Evolutionary conservation across 2,113 vertebrate genomes (phyloP).

Genomic region (Andinoacara biseriatus): DNA sequence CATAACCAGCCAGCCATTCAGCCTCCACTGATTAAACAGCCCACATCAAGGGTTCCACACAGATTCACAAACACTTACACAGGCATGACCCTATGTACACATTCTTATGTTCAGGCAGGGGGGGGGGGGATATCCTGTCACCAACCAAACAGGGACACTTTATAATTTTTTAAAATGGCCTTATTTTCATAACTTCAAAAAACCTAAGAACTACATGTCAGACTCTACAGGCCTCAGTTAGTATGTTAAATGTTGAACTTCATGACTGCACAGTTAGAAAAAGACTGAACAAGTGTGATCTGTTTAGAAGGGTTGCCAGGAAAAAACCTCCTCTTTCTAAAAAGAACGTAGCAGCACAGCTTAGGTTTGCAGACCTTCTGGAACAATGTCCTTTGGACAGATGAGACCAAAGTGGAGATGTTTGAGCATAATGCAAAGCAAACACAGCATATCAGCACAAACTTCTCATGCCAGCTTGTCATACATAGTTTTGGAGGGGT

Average conservation of each 20-base stretch:
- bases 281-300: too few relatives aligned
- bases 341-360: too few relatives aligned
- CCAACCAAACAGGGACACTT: background rate
- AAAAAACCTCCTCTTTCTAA: too few relatives aligned
- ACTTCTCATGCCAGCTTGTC: background rate
- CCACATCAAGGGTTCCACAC: slow-evolving; percentile 59
- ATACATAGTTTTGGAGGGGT: background rate
- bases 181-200: rapidly evolving
- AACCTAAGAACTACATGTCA: too few relatives aligned
- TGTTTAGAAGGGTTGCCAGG: too few relatives aligned
- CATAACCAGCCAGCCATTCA: slow-evolving; percentile 80
- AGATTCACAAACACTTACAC: slow-evolving; percentile 22
- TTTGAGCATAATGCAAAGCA: background rate
- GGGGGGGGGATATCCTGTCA: background rate
- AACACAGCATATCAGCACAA: background rate
- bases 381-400: background rate
- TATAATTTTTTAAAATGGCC: background rate
- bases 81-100: background rate
- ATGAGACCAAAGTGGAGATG: background rate
- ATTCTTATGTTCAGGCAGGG: background rate
- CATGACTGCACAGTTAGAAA: too few relatives aligned
- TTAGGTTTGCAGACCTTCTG: background rate
- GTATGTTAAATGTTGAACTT: too few relatives aligned
- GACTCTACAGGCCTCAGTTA: too few relatives aligned
- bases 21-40: slow-evolving; percentile 77